Conservation (phyloP, 92 coral and sea anemone species). For the Zoanthus sociatus region DNA sequence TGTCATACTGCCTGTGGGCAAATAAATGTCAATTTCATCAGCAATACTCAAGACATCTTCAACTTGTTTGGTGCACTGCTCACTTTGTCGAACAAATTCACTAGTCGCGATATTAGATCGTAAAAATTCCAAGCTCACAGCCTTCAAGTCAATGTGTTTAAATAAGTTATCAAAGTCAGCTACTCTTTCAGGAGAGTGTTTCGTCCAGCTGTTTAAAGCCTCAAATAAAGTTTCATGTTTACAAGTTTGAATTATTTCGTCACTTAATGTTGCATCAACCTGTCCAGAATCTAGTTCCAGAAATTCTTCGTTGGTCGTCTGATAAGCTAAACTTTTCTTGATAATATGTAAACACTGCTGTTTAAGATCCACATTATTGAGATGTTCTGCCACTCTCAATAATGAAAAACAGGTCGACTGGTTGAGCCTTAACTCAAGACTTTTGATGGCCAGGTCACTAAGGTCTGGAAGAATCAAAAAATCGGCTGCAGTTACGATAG, state of each 20-base stretch:
- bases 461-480: constrained; percentile 24
- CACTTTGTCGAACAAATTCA: constrained; percentile 7
- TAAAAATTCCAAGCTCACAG: constrained; percentile 10
- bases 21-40: constrained; percentile 8
- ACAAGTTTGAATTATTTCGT: constrained; percentile 22
- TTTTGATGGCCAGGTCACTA: constrained; percentile 15
- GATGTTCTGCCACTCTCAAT: constrained; percentile 13
- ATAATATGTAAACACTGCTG: constrained; percentile 7
- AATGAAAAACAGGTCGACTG: constrained; percentile 17
- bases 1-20: constrained; percentile 1
- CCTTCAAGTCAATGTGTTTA: constrained; percentile 11
- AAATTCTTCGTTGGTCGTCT: constrained; percentile 31
- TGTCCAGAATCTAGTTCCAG: not conserved
- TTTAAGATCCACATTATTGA: constrained; percentile 28
- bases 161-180: not conserved
- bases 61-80: constrained; percentile 6
- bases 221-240: constrained; percentile 39
- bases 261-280: constrained; percentile 10
- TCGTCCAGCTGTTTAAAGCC: constrained; percentile 18
- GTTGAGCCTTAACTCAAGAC: constrained; percentile 19
- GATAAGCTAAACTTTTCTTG: not conserved
- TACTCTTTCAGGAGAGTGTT: not conserved
- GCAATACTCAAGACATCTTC: not conserved
- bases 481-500: constrained; percentile 26
- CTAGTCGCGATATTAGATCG: not conserved